Evolutionary conservation across 1,140 invertebrate genomes (phyloP).

Genomic region (Paralvinella palmiformis): DNA sequence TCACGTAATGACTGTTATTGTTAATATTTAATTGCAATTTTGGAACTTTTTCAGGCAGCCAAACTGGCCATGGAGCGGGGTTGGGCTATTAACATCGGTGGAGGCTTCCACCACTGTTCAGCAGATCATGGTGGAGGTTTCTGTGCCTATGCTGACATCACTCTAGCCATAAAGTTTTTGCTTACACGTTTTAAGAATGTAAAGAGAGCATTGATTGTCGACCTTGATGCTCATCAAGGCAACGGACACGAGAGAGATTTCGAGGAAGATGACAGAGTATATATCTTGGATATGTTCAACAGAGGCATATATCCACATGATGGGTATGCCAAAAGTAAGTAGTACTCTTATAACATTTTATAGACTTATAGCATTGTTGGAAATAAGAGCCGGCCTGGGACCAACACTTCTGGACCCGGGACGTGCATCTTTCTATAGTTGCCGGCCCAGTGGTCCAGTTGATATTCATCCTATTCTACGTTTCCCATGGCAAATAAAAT

Average conservation of each 20-base stretch:
- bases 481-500: too few species aligned
- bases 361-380: too few species aligned
- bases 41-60: constrained; percentile 54
- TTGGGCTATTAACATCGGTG: constrained; percentile 86
- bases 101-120: constrained; percentile 70
- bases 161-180: constrained; percentile 65
- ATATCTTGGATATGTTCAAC: constrained; percentile 84
- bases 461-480: too few species aligned
- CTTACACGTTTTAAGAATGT: constrained; percentile 53
- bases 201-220: constrained; percentile 73
- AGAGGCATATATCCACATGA: constrained; percentile 74
- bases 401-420: too few species aligned
- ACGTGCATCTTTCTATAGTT: too few species aligned
- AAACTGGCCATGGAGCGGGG: constrained; percentile 71
- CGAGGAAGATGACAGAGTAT: constrained; percentile 61
- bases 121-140: constrained; percentile 71
- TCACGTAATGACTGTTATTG: too few species aligned
- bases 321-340: constrained; percentile 60
- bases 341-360: too few species aligned
- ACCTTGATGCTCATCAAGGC: constrained; percentile 84
- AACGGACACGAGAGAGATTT: constrained; percentile 83
- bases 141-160: constrained; percentile 84
- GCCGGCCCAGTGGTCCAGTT: too few species aligned
- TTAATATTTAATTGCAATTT: neutral
- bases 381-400: too few species aligned